A percentile compares a stretch with the other conserved stretches of the same genome.
Evolutionary conservation across 2,888 invertebrate species (phyloP).

Genomic region (Oligia latruncula): DNA sequence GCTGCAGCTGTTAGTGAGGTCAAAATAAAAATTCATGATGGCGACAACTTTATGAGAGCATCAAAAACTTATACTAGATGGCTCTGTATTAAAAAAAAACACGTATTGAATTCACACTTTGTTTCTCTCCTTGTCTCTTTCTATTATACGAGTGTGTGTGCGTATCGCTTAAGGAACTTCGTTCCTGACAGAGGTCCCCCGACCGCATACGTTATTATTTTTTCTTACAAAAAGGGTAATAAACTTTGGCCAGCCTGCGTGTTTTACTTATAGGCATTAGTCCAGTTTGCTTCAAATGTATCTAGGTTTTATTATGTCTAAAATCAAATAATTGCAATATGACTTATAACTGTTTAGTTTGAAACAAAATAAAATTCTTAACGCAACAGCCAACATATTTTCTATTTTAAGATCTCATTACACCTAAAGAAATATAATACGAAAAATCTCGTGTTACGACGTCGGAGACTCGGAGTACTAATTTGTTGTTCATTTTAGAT

Average conservation of each 20-base stretch:
- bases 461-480: neutral
- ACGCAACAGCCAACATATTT: neutral
- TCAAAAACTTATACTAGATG: too few species aligned
- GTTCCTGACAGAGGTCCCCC: too few species aligned
- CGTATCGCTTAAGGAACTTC: too few species aligned
- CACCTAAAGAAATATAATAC: neutral
- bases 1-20: too few species aligned
- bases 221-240: neutral
- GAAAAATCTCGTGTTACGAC: neutral
- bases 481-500: conserved; percentile 31
- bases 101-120: too few species aligned
- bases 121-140: too few species aligned
- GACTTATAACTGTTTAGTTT: too few species aligned
- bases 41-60: too few species aligned
- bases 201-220: neutral
- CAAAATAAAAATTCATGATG: too few species aligned
- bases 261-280: neutral
- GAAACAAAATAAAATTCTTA: neutral
- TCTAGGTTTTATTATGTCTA: neutral
- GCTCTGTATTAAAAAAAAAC: too few species aligned
- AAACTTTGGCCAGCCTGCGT: neutral
- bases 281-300: neutral
- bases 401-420: neutral
- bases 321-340: neutral
- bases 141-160: too few species aligned